Conservation (phyloP, 2,888 invertebrate genomes). For the Acrobasis consociella region DNA sequence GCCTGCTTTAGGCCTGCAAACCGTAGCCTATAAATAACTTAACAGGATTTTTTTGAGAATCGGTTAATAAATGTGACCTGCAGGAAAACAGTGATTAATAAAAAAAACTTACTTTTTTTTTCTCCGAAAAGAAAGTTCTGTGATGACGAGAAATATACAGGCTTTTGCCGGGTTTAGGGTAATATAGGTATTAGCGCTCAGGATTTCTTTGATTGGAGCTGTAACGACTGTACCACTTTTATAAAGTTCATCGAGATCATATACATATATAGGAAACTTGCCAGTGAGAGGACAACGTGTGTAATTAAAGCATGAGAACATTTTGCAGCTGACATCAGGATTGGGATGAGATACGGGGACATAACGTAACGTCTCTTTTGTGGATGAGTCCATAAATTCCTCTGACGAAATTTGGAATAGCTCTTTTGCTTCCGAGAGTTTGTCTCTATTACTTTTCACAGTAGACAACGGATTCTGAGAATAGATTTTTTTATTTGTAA, state of each 20-base stretch:
- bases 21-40: too few species aligned
- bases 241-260: slow-evolving; percentile 90
- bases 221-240: slow-evolving; percentile 92
- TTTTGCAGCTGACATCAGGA: slow-evolving; percentile 85
- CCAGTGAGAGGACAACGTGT: slow-evolving; percentile 96
- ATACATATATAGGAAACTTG: slow-evolving; percentile 95
- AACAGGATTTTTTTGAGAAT: too few species aligned
- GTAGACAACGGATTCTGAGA: neutral
- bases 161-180: slow-evolving; percentile 92
- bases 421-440: too few species aligned
- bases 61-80: too few species aligned
- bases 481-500: too few species aligned
- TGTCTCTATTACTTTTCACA: too few species aligned
- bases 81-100: too few species aligned
- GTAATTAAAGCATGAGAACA: slow-evolving; percentile 97
- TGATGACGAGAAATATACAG: slow-evolving; percentile 94
- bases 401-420: too few species aligned
- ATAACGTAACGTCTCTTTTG: neutral
- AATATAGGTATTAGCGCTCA: slow-evolving; percentile 93
- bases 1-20: too few species aligned
- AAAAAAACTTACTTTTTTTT: slow-evolving; percentile 52
- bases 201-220: slow-evolving; percentile 90
- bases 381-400: neutral
- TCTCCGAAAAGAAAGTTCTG: slow-evolving; percentile 84
- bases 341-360: slow-evolving; percentile 36